phyloP scores from a whole-genome alignment of 2,888 invertebrate species.

The Lamellibrachia satsuma region DNA sequence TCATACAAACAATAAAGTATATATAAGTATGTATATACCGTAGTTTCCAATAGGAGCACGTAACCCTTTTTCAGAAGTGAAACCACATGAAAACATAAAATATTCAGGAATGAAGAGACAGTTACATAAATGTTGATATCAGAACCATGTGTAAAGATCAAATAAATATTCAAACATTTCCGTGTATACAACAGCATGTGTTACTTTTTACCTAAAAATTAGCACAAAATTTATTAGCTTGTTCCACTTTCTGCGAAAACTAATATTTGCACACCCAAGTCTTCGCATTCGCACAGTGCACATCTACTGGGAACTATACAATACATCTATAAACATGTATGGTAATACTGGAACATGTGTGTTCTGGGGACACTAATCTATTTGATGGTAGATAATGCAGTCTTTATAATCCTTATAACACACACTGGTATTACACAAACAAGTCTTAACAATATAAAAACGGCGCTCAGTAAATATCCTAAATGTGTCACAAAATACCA shows the following conservation, averaged over 20 bases:
- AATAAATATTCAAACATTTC: no score
- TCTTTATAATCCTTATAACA: background rate
- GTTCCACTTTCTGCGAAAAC: background rate
- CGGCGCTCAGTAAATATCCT: no score
- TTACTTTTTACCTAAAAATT: no score
- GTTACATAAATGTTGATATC: no score
- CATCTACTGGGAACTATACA: background rate
- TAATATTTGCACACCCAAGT: background rate
- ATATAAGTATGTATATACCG: background rate
- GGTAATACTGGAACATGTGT: background rate
- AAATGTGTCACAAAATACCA: no score
- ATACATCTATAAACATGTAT: background rate
- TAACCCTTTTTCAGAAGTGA: no score
- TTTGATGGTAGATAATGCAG: background rate
- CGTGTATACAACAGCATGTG: no score
- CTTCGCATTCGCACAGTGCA: background rate
- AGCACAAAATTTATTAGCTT: no score
- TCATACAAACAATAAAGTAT: background rate
- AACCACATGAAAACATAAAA: no score
- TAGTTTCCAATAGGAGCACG: no score
- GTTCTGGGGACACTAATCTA: background rate
- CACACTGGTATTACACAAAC: background rate
- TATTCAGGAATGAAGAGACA: no score
- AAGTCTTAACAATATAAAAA: background rate
- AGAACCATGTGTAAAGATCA: no score